phyloP scores from a whole-genome alignment of 2,113 vertebrate genomes.

The Halcyon senegalensis region DNA sequence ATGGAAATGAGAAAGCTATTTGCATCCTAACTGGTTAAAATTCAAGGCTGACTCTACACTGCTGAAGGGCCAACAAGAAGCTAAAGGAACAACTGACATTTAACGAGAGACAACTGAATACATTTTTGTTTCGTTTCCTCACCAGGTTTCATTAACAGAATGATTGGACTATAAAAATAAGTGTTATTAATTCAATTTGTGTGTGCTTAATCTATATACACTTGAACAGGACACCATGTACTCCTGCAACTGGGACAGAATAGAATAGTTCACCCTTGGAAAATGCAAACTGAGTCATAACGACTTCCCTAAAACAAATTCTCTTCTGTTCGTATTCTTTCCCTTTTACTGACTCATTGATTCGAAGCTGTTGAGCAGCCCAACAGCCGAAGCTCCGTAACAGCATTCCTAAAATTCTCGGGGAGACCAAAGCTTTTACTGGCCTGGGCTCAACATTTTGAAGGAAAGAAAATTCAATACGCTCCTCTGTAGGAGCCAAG shows the following conservation, averaged over 20 bases:
- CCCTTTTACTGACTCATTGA: slow-evolving; percentile 28
- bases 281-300: background rate
- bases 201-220: background rate
- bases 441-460: slow-evolving; percentile 27
- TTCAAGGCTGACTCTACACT: background rate
- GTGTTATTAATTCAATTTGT: background rate
- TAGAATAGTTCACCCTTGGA: background rate
- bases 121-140: slow-evolving; percentile 13
- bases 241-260: background rate
- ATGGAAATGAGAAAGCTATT: background rate
- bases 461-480: slow-evolving; percentile 52
- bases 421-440: slow-evolving; percentile 65
- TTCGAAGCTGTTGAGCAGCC: background rate
- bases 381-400: background rate
- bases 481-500: background rate
- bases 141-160: background rate
- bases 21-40: background rate
- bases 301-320: slow-evolving; percentile 21
- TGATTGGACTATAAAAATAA: background rate
- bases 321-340: background rate
- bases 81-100: background rate
- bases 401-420: slow-evolving; percentile 60
- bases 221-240: background rate
- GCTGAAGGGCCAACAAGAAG: slow-evolving; percentile 19
- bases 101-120: slow-evolving; percentile 4